Evolutionary conservation across 2,888 invertebrate genomes (phyloP), one percentile per base, ranked within the genome.

Genomic region (Pheosia tremula): DNA sequence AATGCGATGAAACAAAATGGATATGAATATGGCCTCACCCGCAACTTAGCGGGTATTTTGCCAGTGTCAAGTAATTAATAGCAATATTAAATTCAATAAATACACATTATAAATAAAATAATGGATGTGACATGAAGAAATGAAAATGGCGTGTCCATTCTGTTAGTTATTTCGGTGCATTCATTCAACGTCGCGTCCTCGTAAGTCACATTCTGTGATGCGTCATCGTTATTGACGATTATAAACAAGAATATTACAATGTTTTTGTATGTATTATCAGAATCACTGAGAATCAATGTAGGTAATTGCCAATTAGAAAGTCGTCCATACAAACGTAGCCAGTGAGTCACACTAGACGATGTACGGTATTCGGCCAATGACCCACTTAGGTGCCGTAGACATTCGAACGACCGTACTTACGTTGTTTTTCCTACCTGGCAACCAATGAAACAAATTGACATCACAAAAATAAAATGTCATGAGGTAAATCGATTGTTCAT

Each of bases 291-390:
- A 80, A 82, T 79, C 74, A 73, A 80, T 80, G 77, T 53, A 8
- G 6, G 6, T 80, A 82, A 79, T 80, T 69, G 77, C 69, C 74
- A 77, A 79, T 78, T 82, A 82, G 84, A 82, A 83, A 85, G 81
- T 81, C 81, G 79, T 81, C 71, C 77, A 79, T 79, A 75, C 76
- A 81, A 86, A 85, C 80, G 79, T 79, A 79, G 72, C 78, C 75
- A 74, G 81, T 90, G 88, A 90, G 81, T 90, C 90, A 91, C 81
- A 82, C 77, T 79, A n/a, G 80, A 78, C 82, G 82, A 79, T 83
- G 81, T 76, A 79, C 78, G 82, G 85, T 87, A 87, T 88, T 90
- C 90, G 92, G 91, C 87, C 91, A 90, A 87, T 88, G 91, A 91
- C 91, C 92, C 80, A 92, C 83, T 90, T 90, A 70, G 82, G 73